Conservation (phyloP, 2,113 vertebrate species). For the Pluvialis apricaria region DNA sequence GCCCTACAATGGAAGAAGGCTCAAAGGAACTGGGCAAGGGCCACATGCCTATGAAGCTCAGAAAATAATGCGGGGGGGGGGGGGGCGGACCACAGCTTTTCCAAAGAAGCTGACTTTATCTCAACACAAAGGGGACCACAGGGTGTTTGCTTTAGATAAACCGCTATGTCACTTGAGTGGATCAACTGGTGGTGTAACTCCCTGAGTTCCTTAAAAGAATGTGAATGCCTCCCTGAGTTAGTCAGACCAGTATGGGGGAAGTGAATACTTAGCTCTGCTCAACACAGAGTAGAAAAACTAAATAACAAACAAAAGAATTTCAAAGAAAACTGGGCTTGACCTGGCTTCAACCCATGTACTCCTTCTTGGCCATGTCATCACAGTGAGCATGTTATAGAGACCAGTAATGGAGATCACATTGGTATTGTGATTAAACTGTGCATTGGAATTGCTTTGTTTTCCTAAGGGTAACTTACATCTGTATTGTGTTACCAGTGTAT, state of each 20-base stretch:
- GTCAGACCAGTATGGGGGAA: background rate
- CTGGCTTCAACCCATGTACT: background rate
- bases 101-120: background rate
- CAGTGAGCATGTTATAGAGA: background rate
- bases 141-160: background rate
- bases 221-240: background rate
- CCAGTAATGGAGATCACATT: background rate
- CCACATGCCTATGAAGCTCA: background rate
- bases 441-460: background rate
- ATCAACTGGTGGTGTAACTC: background rate
- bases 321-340: background rate
- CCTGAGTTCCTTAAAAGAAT: background rate
- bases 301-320: background rate
- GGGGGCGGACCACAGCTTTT: background rate
- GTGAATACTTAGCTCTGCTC: background rate
- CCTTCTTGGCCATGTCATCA: rapidly evolving
- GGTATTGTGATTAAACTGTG: background rate
- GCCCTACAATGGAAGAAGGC: background rate
- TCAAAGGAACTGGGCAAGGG: background rate
- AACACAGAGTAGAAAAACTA: background rate
- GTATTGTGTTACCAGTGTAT: background rate
- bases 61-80: background rate
- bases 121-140: background rate
- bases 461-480: background rate
- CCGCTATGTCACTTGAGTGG: background rate